Base-by-base conservation (phyloP, 2,113 vertebrate genomes). In the Microtus pennsylvanicus region DNA sequence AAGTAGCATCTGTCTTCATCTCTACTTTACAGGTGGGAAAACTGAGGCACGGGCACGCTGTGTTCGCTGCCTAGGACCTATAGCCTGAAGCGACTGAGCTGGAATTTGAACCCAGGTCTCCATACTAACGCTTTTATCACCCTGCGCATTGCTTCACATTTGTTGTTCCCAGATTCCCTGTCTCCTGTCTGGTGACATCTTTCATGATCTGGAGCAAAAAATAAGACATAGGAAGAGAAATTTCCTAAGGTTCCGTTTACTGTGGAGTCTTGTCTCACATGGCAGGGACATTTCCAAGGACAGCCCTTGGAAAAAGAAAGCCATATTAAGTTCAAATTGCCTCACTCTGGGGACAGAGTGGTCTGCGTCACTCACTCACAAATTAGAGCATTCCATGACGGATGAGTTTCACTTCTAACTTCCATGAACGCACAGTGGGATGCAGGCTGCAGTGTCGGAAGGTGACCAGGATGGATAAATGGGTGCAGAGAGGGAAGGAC, bases 161-260 rank as follows among this genome's bases (percentile, higher is more conserved):
- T n/a, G 63, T 50, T 7, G 3, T 80, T 90, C 63, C 70, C 76
- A 47, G n/a, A 86, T 2, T 70, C 2, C 63, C 76, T 4, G 50
- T 14, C 13, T 67, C 5, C 22, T 78, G 61, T 6, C 81, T 76
- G 88, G 85, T 19, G 58, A 42, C 47, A 21, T 76, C 69, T 94
- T 85, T 93, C 70, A 81, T 6, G 16, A 3, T 82, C 52, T 90
- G 76, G 58, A 33, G 65, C 28, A 22, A 89, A 52, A 58, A 91
- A 55, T 74, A 63, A 93, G 24, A 77, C 26, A 87, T 1, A 78
- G 2, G 26, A 70, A 69, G 12, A 78, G 33, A 77, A 70, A 94
- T 82, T 89, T 95, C 89, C 55, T 72, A 92, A 81, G 87, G 63
- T 47, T 90, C 89, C 70, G 7, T 97, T 92, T 75, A 50, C 45